These are phyloP conservation scores for Muschampia plurimacula DNA, from an alignment of 2,888 invertebrate genomes.

Conservation along the genomic window DNA sequence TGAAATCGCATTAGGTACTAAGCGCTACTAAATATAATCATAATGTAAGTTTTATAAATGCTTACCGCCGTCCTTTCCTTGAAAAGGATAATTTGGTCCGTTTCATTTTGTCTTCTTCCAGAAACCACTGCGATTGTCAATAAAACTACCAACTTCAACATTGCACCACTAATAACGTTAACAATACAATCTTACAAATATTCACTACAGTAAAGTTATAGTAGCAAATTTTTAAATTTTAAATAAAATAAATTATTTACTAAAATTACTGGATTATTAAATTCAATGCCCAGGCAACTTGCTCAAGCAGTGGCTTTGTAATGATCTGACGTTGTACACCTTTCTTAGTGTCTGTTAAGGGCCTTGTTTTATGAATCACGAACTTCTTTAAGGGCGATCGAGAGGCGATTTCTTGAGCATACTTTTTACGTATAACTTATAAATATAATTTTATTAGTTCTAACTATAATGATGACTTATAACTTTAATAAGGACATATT, in stretches of 20 bases:
- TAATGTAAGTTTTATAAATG: neutral
- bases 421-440: too few relatives aligned
- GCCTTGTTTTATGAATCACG: neutral
- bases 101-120: neutral
- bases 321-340: neutral
- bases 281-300: neutral
- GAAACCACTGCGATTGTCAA: neutral
- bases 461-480: too few relatives aligned
- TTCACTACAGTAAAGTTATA: neutral
- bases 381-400: neutral
- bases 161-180: neutral
- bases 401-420: neutral
- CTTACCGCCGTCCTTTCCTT: neutral
- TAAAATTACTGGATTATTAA: neutral
- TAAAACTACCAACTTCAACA: neutral
- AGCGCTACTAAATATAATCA: too few relatives aligned
- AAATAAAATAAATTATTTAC: too few relatives aligned
- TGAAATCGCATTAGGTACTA: too few relatives aligned
- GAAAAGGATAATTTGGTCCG: constrained; percentile 4
- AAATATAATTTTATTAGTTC: too few relatives aligned
- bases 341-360: constrained; percentile 1
- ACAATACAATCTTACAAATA: neutral
- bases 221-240: too few relatives aligned
- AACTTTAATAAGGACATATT: too few relatives aligned
- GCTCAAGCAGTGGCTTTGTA: neutral